Evolutionary conservation across 2,888 invertebrate species (phyloP).

Genomic region (Lamellibrachia columna): DNA sequence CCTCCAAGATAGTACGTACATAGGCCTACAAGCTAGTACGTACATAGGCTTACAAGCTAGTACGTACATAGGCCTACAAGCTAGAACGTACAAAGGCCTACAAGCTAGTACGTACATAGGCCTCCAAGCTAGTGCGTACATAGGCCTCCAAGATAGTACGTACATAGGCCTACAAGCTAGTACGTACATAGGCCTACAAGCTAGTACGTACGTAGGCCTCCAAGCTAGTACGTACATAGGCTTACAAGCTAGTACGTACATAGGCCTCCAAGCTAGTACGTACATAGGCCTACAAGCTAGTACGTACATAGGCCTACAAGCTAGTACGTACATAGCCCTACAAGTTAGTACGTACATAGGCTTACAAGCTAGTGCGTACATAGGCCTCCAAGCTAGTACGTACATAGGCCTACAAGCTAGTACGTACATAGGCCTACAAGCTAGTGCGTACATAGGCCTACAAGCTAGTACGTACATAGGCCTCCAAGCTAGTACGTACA

Average conservation of each 20-base stretch:
- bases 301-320: not conserved
- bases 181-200: not conserved
- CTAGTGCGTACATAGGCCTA: too few relatives aligned
- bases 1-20: not conserved
- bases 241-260: not conserved
- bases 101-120: not conserved
- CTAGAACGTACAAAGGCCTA: not conserved
- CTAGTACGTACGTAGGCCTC: not conserved
- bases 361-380: not conserved
- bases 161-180: not conserved
- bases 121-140: not conserved
- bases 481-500: too few relatives aligned
- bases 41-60: not conserved
- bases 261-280: not conserved
- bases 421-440: too few relatives aligned
- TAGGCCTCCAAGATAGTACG: too few relatives aligned
- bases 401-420: too few relatives aligned
- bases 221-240: not conserved
- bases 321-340: not conserved
- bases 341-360: not conserved
- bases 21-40: not conserved
- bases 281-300: not conserved
- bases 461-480: too few relatives aligned
- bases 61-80: not conserved
- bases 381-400: not conserved